Evolutionary conservation across 1,140 invertebrate genomes (phyloP).

Genomic region (Wasmannia auropunctata): DNA sequence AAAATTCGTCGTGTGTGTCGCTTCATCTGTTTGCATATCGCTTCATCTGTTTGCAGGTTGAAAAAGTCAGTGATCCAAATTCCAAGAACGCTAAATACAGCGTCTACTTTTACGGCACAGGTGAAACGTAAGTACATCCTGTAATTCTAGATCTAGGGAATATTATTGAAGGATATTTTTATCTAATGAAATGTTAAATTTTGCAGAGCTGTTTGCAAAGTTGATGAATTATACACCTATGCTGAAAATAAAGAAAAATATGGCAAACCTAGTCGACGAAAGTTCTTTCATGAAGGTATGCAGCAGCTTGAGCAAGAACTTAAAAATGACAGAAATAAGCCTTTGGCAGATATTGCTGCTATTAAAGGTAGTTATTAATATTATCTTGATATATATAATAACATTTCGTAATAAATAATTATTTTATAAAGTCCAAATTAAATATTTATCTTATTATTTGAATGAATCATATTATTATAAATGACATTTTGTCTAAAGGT

Average conservation of each 20-base stretch:
- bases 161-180: constrained; percentile 22
- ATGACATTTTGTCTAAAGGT: constrained; percentile 55
- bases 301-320: constrained; percentile 87
- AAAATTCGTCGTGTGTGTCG: neutral
- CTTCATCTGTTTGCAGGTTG: constrained; percentile 87
- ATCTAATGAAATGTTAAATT: constrained; percentile 41
- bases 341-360: constrained; percentile 53
- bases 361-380: constrained; percentile 63
- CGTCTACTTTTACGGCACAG: constrained; percentile 97
- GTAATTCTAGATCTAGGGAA: neutral
- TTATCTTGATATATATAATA: neutral
- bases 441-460: neutral
- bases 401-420: neutral
- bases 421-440: neutral
- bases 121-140: constrained; percentile 92
- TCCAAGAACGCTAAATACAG: constrained; percentile 93
- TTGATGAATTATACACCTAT: constrained; percentile 85
- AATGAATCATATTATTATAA: constrained; percentile 47
- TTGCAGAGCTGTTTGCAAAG: constrained; percentile 84
- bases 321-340: constrained; percentile 75
- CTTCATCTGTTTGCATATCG: constrained; percentile 87
- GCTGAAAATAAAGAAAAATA: constrained; percentile 89
- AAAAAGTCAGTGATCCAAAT: constrained; percentile 88
- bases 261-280: constrained; percentile 87
- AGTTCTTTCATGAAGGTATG: constrained; percentile 89